Conservation (phyloP, 2,888 invertebrate species). For the Chironomus tentans region DNA sequence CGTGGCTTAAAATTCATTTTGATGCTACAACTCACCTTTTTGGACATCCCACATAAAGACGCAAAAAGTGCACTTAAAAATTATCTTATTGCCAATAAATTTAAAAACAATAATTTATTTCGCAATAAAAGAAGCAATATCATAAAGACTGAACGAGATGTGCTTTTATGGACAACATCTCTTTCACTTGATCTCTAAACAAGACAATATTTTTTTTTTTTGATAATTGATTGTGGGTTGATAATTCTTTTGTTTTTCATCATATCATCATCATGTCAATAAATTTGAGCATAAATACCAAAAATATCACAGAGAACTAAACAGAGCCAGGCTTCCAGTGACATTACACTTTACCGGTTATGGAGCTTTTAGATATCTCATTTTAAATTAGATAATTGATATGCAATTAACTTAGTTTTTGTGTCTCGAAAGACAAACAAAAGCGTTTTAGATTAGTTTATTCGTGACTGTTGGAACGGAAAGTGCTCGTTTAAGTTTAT, state of each 20-base stretch:
- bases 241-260: constrained; percentile 19
- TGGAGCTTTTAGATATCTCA: neutral
- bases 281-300: neutral
- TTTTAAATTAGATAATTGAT: constrained; percentile 26
- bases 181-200: no score
- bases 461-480: neutral
- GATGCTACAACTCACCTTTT: no score
- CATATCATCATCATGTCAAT: neutral
- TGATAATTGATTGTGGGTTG: constrained; percentile 26
- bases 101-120: no score
- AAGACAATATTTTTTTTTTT: no score
- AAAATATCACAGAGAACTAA: neutral
- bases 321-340: neutral
- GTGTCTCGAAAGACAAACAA: neutral
- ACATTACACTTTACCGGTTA: neutral
- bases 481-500: neutral
- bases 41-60: no score
- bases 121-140: no score
- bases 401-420: constrained; percentile 7
- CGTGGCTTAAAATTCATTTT: no score
- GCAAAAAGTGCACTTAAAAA: no score
- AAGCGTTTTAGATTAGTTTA: constrained; percentile 2
- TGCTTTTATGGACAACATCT: no score
- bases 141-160: no score
- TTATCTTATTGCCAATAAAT: no score